These are phyloP conservation scores for Amyelois transitella DNA, from an alignment of 1,140 invertebrate species.

Conservation along the genomic window DNA sequence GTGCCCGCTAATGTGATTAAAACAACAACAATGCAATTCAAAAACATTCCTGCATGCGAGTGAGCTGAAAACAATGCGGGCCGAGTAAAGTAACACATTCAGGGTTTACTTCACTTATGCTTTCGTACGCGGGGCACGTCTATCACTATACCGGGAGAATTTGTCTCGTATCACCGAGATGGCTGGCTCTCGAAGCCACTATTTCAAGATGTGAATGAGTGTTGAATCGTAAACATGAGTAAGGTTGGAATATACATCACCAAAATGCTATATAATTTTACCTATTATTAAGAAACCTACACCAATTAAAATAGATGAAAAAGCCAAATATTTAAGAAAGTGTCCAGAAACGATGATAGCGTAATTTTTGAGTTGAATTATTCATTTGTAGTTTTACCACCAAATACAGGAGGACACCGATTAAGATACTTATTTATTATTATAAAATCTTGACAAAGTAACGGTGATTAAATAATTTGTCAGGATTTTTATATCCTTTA, in stretches of 20 bases:
- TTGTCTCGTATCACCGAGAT: constrained; percentile 21
- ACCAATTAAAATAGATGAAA: no score
- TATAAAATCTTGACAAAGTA: no score
- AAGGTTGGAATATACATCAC: not conserved
- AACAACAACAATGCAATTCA: no score
- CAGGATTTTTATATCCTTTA: no score
- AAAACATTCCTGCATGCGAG: not conserved
- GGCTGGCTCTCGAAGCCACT: constrained; percentile 20
- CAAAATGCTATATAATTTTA: not conserved
- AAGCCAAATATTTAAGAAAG: no score
- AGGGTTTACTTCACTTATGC: constrained; percentile 7
- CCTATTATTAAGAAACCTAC: not conserved
- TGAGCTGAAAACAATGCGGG: not conserved
- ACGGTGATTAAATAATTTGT: no score
- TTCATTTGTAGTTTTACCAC: no score
- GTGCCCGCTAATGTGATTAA: constrained; percentile 2
- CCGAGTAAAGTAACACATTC: constrained; percentile 12
- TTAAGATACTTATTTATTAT: no score
- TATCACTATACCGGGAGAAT: constrained; percentile 21
- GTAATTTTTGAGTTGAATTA: no score
- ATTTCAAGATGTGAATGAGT: constrained; percentile 30
- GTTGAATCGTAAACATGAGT: constrained; percentile 29
- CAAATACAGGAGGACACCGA: no score
- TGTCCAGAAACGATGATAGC: no score
- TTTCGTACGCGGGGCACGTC: constrained; percentile 24